Conservation (phyloP, 2,797 vertebrate genomes). For the Esox lucius region DNA sequence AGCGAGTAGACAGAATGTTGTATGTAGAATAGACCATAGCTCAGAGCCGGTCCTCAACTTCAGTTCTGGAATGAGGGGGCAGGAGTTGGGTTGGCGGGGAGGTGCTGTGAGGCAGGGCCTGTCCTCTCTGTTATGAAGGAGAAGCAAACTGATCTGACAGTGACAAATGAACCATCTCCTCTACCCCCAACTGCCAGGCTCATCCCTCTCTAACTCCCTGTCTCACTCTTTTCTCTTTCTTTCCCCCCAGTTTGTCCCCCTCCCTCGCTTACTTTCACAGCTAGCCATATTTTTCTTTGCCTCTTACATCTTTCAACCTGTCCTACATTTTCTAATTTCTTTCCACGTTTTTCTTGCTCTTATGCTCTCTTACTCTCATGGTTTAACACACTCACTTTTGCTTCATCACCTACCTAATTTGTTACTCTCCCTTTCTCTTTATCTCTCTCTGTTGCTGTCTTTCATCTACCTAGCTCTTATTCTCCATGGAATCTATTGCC, state of each 20-base stretch:
- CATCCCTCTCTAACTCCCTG: conserved; percentile 57
- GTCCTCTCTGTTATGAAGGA: conserved; percentile 76
- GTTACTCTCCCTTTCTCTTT: conserved; percentile 40
- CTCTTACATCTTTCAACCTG: conserved; percentile 27
- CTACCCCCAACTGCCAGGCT: conserved; percentile 68
- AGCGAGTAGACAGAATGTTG: conserved; percentile 57
- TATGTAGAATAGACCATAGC: conserved; percentile 47
- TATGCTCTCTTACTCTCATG: conserved; percentile 13
- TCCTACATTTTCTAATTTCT: conserved; percentile 32
- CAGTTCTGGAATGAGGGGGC: conserved; percentile 42
- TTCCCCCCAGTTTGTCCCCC: conserved; percentile 49
- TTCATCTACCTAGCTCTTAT: conserved; percentile 10
- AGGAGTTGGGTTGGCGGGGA: conserved; percentile 25
- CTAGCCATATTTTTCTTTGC: conserved; percentile 52
- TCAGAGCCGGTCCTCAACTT: conserved; percentile 38
- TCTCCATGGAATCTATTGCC: conserved; percentile 33
- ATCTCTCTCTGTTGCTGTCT: conserved; percentile 20
- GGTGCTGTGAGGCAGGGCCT: conserved; percentile 60
- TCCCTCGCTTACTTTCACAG: conserved; percentile 50
- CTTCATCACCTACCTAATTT: conserved; percentile 24
- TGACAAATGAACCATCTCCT: conserved; percentile 78
- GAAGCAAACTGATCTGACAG: conserved; percentile 78
- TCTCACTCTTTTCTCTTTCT: conserved; percentile 37
- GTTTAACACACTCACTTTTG: background rate
- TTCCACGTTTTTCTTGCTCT: background rate